Conservation (phyloP, 92 coral and sea anemone species). For the Micromussa lordhowensis region DNA sequence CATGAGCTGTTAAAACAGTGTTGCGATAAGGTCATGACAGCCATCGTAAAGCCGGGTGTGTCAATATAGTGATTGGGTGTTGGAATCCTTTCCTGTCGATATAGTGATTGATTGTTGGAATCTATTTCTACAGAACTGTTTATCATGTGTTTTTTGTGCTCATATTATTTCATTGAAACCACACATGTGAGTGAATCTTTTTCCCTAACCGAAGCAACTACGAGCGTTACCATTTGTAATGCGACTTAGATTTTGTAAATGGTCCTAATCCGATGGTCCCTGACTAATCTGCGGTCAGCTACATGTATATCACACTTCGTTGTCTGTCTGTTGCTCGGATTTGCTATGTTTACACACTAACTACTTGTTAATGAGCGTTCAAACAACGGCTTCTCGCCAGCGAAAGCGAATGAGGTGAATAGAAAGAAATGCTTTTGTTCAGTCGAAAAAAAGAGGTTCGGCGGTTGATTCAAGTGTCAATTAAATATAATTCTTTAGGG, state of each 20-base stretch:
- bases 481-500: conserved; percentile 21
- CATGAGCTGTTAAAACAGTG: background rate
- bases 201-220: background rate
- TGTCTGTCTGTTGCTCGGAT: conserved; percentile 8
- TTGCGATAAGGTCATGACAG: conserved; percentile 13
- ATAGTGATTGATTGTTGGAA: background rate
- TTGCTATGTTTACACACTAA: background rate
- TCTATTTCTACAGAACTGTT: background rate
- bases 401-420: background rate
- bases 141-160: background rate
- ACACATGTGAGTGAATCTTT: background rate
- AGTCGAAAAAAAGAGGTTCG: background rate
- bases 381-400: background rate
- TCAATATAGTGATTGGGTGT: background rate
- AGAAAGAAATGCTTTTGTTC: background rate
- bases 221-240: background rate
- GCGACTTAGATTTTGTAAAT: background rate
- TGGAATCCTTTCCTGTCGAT: background rate
- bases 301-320: background rate
- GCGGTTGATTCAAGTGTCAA: background rate
- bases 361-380: background rate
- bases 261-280: background rate
- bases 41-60: background rate
- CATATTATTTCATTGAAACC: background rate
- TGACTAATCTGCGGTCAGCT: background rate